Evolutionary conservation across 2,888 invertebrate genomes (phyloP).

Genomic region (Drosophila suboccidentalis): DNA sequence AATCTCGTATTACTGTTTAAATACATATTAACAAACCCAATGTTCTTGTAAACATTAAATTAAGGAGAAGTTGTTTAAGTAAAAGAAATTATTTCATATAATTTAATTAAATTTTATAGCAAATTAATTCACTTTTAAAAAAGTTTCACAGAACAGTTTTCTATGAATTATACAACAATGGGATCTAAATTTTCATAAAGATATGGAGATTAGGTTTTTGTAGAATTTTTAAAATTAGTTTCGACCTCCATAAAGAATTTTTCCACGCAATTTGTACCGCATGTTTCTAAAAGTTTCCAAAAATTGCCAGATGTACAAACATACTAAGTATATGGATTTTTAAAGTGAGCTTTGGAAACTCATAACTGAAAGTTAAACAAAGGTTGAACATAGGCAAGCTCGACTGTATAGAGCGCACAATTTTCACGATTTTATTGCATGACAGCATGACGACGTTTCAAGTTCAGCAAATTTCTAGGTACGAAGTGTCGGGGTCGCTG

Average conservation of each 20-base stretch:
- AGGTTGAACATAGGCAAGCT: background rate
- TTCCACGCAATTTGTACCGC: background rate
- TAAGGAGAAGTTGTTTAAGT: background rate
- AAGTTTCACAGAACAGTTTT: no score
- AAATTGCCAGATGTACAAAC: background rate
- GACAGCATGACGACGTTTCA: conserved; percentile 63
- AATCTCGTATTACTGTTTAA: background rate
- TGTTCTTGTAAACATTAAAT: background rate
- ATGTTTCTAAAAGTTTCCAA: background rate
- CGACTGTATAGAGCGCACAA: conserved; percentile 22
- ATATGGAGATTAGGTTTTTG: background rate
- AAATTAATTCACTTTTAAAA: no score
- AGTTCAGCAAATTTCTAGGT: conserved; percentile 64
- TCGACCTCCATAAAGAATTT: background rate
- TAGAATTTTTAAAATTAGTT: background rate
- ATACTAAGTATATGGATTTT: no score
- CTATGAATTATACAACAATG: background rate
- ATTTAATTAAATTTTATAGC: background rate
- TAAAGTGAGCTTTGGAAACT: background rate
- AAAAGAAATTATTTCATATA: background rate
- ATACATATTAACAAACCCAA: background rate
- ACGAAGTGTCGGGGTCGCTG: background rate
- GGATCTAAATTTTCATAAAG: background rate
- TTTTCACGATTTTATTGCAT: conserved; percentile 70
- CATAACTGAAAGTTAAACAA: background rate